phyloP scores from a whole-genome alignment of 2,797 vertebrate genomes.

The Spatula versicolor region DNA sequence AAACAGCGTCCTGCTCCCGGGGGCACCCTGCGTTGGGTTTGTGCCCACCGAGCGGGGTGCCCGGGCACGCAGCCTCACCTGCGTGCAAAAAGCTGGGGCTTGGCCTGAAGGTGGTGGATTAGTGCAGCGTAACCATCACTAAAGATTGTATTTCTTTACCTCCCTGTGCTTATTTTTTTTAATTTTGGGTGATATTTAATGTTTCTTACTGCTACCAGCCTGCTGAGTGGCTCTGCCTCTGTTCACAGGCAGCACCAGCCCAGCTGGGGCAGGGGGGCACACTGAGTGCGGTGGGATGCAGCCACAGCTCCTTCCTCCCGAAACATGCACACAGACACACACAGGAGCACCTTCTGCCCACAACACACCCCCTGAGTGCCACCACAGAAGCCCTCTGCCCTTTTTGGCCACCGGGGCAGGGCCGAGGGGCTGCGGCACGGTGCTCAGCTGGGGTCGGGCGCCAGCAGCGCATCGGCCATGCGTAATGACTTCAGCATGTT shows the following conservation, averaged over 20 bases:
- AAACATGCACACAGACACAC: not conserved
- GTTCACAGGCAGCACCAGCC: not conserved
- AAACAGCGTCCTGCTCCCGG: too few species aligned
- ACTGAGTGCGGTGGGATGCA: not conserved
- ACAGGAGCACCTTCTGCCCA: too few species aligned
- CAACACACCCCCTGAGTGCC: rapidly evolving
- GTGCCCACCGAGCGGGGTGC: not conserved
- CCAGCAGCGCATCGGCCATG: not conserved
- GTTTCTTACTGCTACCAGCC: not conserved
- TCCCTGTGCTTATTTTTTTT: not conserved
- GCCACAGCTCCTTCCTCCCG: not conserved
- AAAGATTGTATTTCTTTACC: not conserved
- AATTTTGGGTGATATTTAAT: not conserved
- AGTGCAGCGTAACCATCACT: not conserved
- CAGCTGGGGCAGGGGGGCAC: not conserved
- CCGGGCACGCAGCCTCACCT: rapidly evolving
- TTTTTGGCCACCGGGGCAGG: rapidly evolving
- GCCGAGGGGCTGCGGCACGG: rapidly evolving
- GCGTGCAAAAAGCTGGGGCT: not conserved
- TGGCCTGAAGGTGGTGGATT: not conserved
- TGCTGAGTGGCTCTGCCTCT: not conserved
- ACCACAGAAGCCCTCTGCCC: not conserved
- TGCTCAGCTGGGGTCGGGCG: not conserved
- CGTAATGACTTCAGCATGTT: slow-evolving; percentile 40
- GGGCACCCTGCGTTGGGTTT: too few species aligned